Base-by-base conservation (phyloP, 2,888 invertebrate species). In the Lithophane leautieri region DNA sequence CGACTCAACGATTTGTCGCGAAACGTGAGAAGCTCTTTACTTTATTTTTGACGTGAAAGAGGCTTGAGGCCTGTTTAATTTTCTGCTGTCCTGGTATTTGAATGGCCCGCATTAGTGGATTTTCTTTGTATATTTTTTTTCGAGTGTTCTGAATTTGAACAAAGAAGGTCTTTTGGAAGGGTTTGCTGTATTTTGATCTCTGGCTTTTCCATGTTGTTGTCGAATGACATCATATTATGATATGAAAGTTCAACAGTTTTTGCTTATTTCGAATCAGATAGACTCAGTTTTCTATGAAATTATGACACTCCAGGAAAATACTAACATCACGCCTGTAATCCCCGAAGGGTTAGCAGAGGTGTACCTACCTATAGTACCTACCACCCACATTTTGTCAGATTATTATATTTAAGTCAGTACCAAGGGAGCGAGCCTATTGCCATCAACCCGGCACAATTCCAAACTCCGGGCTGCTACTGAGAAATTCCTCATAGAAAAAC, bases 1-100 rank as follows among this genome's bases (percentile, higher is more conserved):
- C 67, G 70, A 84, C 81, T 76, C 81, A 73, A 86, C 81, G 78
- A 80, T 83, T 88, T 82, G 83, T 76, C 76, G 56, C 44, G 81
- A 78, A 83, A 80, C 66, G 69, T 67, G 70, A 84, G 71, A 70
- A 73, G 74, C 68, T 69, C 85, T 82, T 61, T 79, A 75, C 77
- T 73, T 86, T 82, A 84, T 34, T 34, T 34, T 34, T 76, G 84
- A 75, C 82, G 84, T 76, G 67, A 54, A 80, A 82, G 63, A 71
- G 72, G 63, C 72, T 86, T 58, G 70, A 80, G 76, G 74, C 67
- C 68, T 81, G 79, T 82, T 87, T 72, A 82, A 86, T 76, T 76
- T 82, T 83, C 83, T 83, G 79, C 78, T 61, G 40, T 50, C 78
- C 74, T 84, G 76, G 85, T 79, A 81, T 82, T 83, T 71, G 66